Base-by-base conservation (phyloP, 2,113 vertebrate species). In the Cephalopholis sonnerati region DNA sequence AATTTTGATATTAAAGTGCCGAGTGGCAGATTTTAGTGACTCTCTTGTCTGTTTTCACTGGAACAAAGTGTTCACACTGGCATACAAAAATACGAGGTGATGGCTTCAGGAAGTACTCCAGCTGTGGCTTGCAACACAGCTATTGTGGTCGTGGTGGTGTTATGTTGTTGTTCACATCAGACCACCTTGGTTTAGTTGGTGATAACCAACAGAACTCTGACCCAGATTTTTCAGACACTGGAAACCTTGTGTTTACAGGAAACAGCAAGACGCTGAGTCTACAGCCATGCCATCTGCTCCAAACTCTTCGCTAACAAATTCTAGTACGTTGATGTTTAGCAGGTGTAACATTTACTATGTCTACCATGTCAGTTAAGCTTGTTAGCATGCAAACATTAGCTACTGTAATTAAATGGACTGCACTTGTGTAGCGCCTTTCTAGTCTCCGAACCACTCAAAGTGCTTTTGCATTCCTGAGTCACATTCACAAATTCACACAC, bases 1-100 rank as follows among this genome's bases (percentile, higher is more conserved):
- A 0, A 71, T 86, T 73, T 84, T 36, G 5, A 74, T 72, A 92
- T 83, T 92, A 93, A 94, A 90, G 6, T 22, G 9, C 22, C 22
- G 70, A 29, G 6, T 68, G 76, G 25, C 11, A 48, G 3, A 51
- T 59, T 66, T 51, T 9, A 70, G 15, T 4, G 36, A 1, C 51
- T 20, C 67, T 53, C 18, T 68, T 32, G 20, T 39, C 27, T 61
- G 10, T 25, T 24, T 29, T 74, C n/a, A 51, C n/a, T 4, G 27
- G 2, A 25, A 50, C 27, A 32, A 46, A 63, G 2, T 24, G 2
- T 16, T 25, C 5, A 44, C 24, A 18, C 0, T 5, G 0, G 15
- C 11, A 16, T 58, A 36, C 20, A 25, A 22, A 10, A 41, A 44
- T 11, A 44, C 41, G 10, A 12, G 8, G 11, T 44, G 9, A 44